These are phyloP conservation scores for Eurytoma adleriae DNA, from an alignment of 2,888 invertebrate genomes.

Conservation along the genomic window DNA sequence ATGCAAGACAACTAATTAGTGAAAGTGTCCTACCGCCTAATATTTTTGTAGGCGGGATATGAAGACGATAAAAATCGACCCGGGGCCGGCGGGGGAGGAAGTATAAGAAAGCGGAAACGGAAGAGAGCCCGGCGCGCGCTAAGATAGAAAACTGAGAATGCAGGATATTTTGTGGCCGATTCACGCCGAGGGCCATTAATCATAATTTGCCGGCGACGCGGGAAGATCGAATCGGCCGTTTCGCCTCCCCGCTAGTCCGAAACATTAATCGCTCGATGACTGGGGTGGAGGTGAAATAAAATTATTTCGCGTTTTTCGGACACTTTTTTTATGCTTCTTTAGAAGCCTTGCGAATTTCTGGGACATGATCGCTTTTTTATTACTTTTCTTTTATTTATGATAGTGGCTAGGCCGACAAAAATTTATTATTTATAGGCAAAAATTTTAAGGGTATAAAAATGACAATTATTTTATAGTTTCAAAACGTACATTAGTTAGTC, in stretches of 20 bases:
- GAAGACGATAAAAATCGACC: too few relatives aligned
- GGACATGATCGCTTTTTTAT: neutral
- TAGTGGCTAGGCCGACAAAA: too few relatives aligned
- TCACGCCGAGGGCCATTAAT: constrained; percentile 61
- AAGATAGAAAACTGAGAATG: neutral
- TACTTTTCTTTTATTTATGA: neutral
- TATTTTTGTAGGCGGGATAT: too few relatives aligned
- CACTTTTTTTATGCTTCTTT: too few relatives aligned
- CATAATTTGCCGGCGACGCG: constrained; percentile 65
- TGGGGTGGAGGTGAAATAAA: constrained; percentile 14
- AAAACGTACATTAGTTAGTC: too few relatives aligned
- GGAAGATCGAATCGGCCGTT: constrained; percentile 21
- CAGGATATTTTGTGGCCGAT: constrained; percentile 55
- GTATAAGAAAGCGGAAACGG: constrained; percentile 50
- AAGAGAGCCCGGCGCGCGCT: neutral
- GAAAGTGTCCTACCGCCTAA: too few relatives aligned
- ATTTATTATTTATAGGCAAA: too few relatives aligned
- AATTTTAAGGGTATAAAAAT: too few relatives aligned
- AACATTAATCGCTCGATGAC: constrained; percentile 30
- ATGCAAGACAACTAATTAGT: too few relatives aligned
- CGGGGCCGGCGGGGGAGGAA: neutral
- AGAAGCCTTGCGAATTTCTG: neutral
- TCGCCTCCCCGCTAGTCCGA: too few relatives aligned
- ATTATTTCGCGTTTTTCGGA: constrained; percentile 29
- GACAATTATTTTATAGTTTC: too few relatives aligned